A percentile compares a stretch with the other conserved stretches of the same genome.
Evolutionary conservation across 2,797 vertebrate species (phyloP).

Genomic region (Gambelia wislizenii): DNA sequence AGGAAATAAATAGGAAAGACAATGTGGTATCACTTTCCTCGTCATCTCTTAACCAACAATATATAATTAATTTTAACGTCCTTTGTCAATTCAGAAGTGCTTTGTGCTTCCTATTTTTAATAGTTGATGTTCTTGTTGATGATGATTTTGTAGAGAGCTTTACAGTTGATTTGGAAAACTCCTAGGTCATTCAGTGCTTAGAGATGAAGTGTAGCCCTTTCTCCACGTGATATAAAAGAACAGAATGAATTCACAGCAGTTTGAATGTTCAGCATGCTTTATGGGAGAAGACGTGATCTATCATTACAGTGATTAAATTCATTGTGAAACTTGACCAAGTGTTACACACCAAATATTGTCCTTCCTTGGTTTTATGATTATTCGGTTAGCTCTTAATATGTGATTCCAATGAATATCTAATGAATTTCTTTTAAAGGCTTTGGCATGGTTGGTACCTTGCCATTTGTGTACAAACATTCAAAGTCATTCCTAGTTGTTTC

Average conservation of each 20-base stretch:
- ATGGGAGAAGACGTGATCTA: background rate
- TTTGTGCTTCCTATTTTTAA: constrained; percentile 8
- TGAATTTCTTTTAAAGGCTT: background rate
- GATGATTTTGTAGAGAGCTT: background rate
- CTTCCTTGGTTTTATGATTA: background rate
- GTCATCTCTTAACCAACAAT: background rate
- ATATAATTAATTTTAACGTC: background rate
- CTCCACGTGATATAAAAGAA: background rate
- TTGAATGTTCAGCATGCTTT: background rate
- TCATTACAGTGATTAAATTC: background rate
- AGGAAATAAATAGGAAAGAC: background rate
- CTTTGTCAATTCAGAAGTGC: background rate
- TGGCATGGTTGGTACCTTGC: constrained; percentile 29
- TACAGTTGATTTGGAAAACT: background rate
- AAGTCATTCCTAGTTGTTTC: constrained; percentile 12
- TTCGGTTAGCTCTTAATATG: constrained; percentile 7
- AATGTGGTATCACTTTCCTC: background rate
- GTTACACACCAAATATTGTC: background rate
- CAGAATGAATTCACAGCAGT: background rate
- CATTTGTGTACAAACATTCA: background rate
- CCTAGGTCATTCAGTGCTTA: background rate
- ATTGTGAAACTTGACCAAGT: constrained; percentile 1
- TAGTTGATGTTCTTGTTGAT: background rate
- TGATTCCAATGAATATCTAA: background rate
- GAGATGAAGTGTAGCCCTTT: background rate